Percentiles rank a stretch among this genome's conserved stretches.
phyloP scores from a whole-genome alignment of 2,888 invertebrate genomes.

The Lissocephala sabroskyi region DNA sequence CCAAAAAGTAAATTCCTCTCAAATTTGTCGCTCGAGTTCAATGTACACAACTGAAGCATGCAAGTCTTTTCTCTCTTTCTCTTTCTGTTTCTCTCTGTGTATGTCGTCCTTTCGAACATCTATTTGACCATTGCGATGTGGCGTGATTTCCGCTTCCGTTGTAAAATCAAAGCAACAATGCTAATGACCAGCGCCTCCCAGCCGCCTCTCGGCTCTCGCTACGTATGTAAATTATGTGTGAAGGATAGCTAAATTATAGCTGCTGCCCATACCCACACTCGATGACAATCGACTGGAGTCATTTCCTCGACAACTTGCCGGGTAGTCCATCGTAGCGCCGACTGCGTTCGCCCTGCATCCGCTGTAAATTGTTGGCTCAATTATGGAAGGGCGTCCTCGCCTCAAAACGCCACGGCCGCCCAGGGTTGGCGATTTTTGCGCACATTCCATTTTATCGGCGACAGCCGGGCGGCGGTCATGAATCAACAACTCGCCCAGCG shows the following conservation, averaged over 20 bases:
- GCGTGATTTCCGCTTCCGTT: slow-evolving; percentile 47
- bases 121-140: slow-evolving; percentile 45
- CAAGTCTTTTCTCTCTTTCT: no score
- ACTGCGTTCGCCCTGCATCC: neutral
- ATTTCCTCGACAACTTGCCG: no score
- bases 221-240: slow-evolving; percentile 48
- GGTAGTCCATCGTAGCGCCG: no score
- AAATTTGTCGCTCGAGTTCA: no score
- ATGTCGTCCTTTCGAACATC: no score
- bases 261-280: no score
- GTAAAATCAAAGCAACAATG: slow-evolving; percentile 27
- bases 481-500: slow-evolving; percentile 30
- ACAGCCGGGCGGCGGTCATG: slow-evolving; percentile 23
- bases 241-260: slow-evolving; percentile 57
- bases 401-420: neutral
- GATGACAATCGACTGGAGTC: no score
- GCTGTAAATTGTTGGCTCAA: slow-evolving; percentile 45
- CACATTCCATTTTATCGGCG: slow-evolving; percentile 31
- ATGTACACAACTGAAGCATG: no score
- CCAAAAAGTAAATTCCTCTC: no score
- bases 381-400: slow-evolving; percentile 32
- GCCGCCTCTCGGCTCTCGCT: neutral
- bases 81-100: slow-evolving; percentile 17
- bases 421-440: neutral
- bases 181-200: slow-evolving; percentile 25